Evolutionary conservation across 2,113 vertebrate genomes (phyloP), one percentile per base, ranked within the genome.

Genomic region (Chaetops frenatus): DNA sequence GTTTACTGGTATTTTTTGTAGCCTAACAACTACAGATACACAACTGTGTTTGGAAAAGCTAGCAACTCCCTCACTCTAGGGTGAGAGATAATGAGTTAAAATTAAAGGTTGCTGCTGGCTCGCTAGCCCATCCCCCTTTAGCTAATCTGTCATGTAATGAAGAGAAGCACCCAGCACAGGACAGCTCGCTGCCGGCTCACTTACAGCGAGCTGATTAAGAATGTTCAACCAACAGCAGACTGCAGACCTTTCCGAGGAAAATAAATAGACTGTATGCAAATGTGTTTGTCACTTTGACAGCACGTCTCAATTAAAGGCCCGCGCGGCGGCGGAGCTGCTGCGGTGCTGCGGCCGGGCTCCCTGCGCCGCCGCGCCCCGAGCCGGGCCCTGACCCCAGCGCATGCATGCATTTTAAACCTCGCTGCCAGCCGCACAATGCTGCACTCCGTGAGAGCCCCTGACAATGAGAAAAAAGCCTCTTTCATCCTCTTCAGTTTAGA

Each of bases 281-380:
- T 99, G 98, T 98, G 98, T 99, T 99, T 99, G 99, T 99, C 99
- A 98, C 99, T 99, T 97, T 99, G 99, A 99, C 99, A 99, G 98
- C 97, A 98, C 97, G 98, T 99, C 99, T 99, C 99, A 99, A 99
- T 99, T 99, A 99, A 98, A 98, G 98, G 97, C 97, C 88, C 95
- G 98, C 97, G 96, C 87, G 88, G 98, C 98, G 97, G 97, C 96
- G 97, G 97, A 97, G 98, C 97, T 53, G 93, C 97, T 95, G 98
- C 98, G 97, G 97, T 94, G 97, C 92, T 77, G 96, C 94, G 97
- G 97, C 97, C 97, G 96, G 97, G 96, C 98, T 94, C 93, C 47
- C 98, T 98, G 98, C 98, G 98, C 98, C 97, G 61, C 72, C 97
- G 69, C 64, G 83, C 83, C 71, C 98, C 98, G 98, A 99, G 97